Conservation (phyloP, 2,888 invertebrate genomes). For the Euzetes globulus region DNA sequence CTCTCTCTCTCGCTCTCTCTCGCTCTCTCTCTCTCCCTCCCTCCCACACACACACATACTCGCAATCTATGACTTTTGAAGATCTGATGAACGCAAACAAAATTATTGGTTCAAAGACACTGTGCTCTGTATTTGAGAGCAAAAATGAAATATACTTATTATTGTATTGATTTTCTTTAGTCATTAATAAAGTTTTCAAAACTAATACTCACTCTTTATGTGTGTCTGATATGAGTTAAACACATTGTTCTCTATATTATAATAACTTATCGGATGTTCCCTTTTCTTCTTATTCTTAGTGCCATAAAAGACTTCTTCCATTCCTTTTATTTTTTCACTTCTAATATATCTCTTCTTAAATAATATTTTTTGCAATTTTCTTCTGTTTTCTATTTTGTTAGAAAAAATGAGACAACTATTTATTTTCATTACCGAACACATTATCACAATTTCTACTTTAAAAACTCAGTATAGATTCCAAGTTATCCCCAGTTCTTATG, state of each 20-base stretch:
- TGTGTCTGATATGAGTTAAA: neutral
- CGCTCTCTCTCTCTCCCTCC: too few species aligned
- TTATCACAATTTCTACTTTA: slow-evolving; percentile 2
- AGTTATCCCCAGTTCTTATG: neutral
- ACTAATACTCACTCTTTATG: neutral
- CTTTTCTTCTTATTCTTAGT: neutral
- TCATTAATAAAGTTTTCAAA: slow-evolving; percentile 1
- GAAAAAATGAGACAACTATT: slow-evolving; percentile 9
- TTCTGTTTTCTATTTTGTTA: neutral
- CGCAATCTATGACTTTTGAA: too few species aligned
- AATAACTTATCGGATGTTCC: neutral
- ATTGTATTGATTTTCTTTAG: neutral
- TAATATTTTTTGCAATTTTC: neutral
- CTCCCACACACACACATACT: too few species aligned
- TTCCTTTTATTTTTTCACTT: neutral
- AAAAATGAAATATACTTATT: neutral
- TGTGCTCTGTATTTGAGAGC: neutral
- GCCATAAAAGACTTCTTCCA: neutral
- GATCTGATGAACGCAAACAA: too few species aligned
- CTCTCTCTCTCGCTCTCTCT: too few species aligned
- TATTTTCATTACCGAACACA: slow-evolving; percentile 17
- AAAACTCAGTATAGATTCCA: neutral
- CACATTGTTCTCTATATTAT: neutral
- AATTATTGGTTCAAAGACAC: too few species aligned
- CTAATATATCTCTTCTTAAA: neutral